Evolutionary conservation across 2,113 vertebrate species (phyloP).

Genomic region (Siniperca knerii): DNA sequence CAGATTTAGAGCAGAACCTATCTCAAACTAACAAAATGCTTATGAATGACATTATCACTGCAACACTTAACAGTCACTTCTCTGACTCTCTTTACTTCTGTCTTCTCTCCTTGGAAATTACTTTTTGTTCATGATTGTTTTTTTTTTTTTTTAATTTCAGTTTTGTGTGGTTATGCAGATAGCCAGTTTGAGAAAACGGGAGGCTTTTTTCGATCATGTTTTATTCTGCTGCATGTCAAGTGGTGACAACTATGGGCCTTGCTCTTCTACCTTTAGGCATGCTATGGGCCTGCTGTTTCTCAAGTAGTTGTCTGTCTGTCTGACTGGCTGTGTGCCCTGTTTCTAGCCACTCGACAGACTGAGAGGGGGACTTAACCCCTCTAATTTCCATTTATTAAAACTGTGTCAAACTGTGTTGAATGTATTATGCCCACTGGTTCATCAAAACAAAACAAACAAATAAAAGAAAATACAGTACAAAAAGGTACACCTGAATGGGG

Average conservation of each 20-base stretch:
- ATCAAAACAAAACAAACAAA: conserved; percentile 19
- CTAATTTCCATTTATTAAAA: conserved; percentile 2
- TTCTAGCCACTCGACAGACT: conserved; percentile 69
- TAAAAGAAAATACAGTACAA: not conserved
- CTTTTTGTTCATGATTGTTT: conserved; percentile 47
- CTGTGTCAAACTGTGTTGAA: conserved; percentile 29
- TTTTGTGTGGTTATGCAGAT: conserved; percentile 74
- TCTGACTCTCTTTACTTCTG: conserved; percentile 70
- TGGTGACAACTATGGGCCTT: conserved; percentile 77
- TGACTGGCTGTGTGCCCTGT: conserved; percentile 71
- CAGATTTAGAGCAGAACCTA: conserved; percentile 71
- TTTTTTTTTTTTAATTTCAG: conserved; percentile 33
- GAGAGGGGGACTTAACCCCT: conserved; percentile 26
- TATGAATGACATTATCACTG: conserved; percentile 82
- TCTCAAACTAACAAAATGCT: conserved; percentile 81
- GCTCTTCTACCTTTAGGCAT: conserved; percentile 83
- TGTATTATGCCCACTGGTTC: conserved; percentile 9
- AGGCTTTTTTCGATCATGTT: conserved; percentile 69
- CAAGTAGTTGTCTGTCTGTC: conserved; percentile 69
- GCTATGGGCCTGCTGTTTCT: conserved; percentile 78
- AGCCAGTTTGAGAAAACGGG: conserved; percentile 65
- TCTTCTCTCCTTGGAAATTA: conserved; percentile 70
- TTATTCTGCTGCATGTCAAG: conserved; percentile 84
- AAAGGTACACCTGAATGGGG: not conserved
- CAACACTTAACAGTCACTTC: conserved; percentile 80